Conservation (phyloP, 2,797 vertebrate genomes). For the Falco cherrug region DNA sequence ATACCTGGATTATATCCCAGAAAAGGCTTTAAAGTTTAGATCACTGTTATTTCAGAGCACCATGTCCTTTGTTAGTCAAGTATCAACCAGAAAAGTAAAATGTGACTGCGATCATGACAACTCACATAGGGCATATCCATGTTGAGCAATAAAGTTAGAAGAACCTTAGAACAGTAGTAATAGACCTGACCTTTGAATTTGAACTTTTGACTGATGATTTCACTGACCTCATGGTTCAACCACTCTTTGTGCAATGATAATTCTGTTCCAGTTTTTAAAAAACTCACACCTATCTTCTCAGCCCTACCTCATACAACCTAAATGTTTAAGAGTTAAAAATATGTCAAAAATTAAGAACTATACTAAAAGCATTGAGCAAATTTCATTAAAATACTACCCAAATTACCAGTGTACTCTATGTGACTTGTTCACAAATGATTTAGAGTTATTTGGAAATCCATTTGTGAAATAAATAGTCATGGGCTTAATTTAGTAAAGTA, state of each 20-base stretch:
- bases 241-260: not conserved
- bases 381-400: not conserved
- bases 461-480: constrained; percentile 43
- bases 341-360: not conserved
- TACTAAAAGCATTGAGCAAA: not conserved
- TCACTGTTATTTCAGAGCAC: not conserved
- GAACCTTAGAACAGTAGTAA: not conserved
- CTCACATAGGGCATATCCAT: not conserved
- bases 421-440: not conserved
- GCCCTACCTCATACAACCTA: not conserved
- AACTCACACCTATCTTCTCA: not conserved
- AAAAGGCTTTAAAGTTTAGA: not conserved
- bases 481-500: constrained; percentile 37
- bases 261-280: not conserved
- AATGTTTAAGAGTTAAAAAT: not conserved
- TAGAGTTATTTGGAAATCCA: not conserved
- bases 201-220: not conserved
- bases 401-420: not conserved
- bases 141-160: not conserved
- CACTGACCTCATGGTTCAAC: not conserved
- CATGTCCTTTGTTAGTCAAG: not conserved
- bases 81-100: not conserved
- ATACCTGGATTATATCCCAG: not conserved
- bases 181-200: not conserved
- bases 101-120: not conserved